Conservation (phyloP, 1,140 invertebrate species). For the Ylistrum balloti region DNA sequence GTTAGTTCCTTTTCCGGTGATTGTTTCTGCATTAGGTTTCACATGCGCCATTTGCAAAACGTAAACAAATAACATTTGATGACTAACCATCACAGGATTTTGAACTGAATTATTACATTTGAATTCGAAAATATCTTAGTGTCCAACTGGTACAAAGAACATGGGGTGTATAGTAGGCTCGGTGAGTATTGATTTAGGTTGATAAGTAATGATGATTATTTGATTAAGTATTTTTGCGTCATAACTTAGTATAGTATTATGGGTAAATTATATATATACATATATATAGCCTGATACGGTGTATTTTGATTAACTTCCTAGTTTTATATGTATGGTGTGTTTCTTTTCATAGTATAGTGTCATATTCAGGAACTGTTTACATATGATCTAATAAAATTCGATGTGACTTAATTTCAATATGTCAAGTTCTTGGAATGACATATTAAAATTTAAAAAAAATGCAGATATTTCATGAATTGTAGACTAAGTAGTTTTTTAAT, state of each 20-base stretch:
- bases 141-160: background rate
- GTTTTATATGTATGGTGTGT: slow-evolving; percentile 21
- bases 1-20: background rate
- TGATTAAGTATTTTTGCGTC: too few species aligned
- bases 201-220: too few species aligned
- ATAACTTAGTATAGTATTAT: background rate
- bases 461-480: too few species aligned
- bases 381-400: too few species aligned
- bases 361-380: too few species aligned
- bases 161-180: slow-evolving; percentile 19
- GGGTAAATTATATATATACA: background rate
- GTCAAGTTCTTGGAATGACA: too few species aligned
- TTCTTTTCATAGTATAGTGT: too few species aligned
- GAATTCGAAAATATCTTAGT: background rate
- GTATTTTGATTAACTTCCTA: background rate
- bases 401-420: too few species aligned
- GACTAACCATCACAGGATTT: slow-evolving; percentile 1
- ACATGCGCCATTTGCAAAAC: slow-evolving; percentile 20
- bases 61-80: background rate
- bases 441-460: too few species aligned
- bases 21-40: background rate
- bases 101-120: background rate
- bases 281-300: too few species aligned
- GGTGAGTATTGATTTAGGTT: background rate
- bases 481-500: too few species aligned